Evolutionary conservation across 2,888 invertebrate genomes (phyloP), one percentile per base, ranked within the genome.

Genomic region (Hirtodrosophila duncani): DNA sequence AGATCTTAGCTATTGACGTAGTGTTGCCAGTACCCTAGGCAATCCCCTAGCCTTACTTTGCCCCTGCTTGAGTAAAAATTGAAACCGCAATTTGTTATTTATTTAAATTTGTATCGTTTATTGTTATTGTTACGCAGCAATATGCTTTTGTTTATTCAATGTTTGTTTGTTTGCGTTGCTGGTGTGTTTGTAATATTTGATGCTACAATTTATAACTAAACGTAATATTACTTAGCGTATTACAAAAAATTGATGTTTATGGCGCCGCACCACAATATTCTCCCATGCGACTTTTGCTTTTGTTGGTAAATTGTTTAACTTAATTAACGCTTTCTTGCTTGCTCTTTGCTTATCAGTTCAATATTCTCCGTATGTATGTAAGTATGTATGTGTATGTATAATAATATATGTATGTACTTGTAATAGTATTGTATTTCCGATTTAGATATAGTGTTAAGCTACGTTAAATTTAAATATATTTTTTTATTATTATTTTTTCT

Each of bases 331-430:
- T n/a, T 56, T 63, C 60, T 67, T 63, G 75, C 68, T 64, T 78
- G 67, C 66, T 66, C 58, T 65, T 74, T 78, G 59, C 67, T 64
- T 79, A 79, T 81, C 80, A 79, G 77, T 79, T 79, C 78, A 67
- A 64, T 75, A 59, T 78, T 80, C 74, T 74, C 66, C 66, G 49
- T 72, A 67, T 56, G n/a, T n/a, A n/a, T 66, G 42, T 72, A 63
- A 52, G 51, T 68, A 57, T 71, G 63, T 63, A 30, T 39, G 23
- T 52, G 14, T 41, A 10, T 55, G 41, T 45, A 24, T n/a, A n/a
- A n/a, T n/a, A n/a, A n/a, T n/a, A n/a, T n/a, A n/a, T n/a, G n/a
- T n/a, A n/a, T n/a, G n/a, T n/a, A n/a, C n/a, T 41, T 42, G 18
- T 31, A 21, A 14, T 24, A 49, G 11, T 27, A 27, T 42, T 45